Evolutionary conservation across 2,888 invertebrate genomes (phyloP), one percentile per base, ranked within the genome.

Genomic region (Seira sanloemensis): DNA sequence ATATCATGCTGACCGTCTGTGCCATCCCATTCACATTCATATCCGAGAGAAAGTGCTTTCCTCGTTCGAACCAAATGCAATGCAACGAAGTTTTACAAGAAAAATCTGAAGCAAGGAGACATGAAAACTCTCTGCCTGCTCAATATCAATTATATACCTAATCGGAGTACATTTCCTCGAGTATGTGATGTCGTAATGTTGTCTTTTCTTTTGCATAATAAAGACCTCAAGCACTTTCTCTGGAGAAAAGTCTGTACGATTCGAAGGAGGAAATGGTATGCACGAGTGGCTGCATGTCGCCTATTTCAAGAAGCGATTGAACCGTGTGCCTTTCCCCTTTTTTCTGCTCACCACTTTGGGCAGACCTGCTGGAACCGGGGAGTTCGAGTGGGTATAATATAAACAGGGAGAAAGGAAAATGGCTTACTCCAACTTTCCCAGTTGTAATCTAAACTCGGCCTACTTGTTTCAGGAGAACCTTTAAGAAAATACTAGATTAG

Each of bases 281-380:
- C 78, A 74, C 78, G 78, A 74, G 72, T 83, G 76, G 67, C 73
- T 83, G 67, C 65, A 74, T 78, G 73, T 78, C 78, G 69, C 75
- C 65, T 74, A 71, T 73, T 68, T 73, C 68, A 73, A 23, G 9
- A 58, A 69, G 69, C 54, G 67, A 73, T 76, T 82, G 82, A 58
- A 26, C 76, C 76, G 27, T 76, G 76, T 21, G n/a, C 65, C 65
- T 58, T 68, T 54, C 18, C 25, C 16, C 21, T 27, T 24, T 66
- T 37, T 25, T n/a, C 12, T 50, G 12, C 21, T 58, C 24, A n/a
- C 71, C 1, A 76, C n/a, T n/a, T n/a, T n/a, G n/a, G 37, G 12
- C 37, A 37, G 12, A 37, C 5, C 37, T 37, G 5, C 37, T 7
- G 12, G 37, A 84, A 58, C 78, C 58, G 66, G 18, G 24, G 4